These are phyloP conservation scores for Orthonyx spaldingii DNA, from an alignment of 2,113 vertebrate species.

Conservation along the genomic window DNA sequence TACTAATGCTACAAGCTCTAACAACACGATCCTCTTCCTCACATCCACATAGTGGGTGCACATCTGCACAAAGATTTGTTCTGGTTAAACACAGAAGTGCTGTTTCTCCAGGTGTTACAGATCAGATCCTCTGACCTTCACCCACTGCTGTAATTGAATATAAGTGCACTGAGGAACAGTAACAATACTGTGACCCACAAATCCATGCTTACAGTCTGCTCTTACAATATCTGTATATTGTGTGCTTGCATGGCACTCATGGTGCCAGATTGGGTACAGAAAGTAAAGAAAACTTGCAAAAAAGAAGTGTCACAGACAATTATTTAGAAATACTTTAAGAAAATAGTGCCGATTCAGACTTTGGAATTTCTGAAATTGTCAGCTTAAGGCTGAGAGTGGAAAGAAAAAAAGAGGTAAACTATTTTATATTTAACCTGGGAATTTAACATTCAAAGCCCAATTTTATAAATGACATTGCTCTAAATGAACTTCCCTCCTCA, in stretches of 20 bases:
- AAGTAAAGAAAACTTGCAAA: neutral
- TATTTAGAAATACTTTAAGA: neutral
- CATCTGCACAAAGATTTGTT: neutral
- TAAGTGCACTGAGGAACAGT: neutral
- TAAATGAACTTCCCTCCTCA: neutral
- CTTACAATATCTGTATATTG: neutral
- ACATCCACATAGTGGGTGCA: neutral
- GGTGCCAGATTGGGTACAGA: neutral
- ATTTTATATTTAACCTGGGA: constrained; percentile 18
- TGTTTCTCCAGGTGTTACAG: neutral
- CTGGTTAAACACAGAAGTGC: neutral
- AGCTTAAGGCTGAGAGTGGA: neutral
- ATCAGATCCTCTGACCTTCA: neutral
- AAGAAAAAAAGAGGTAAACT: neutral
- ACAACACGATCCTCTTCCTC: neutral
- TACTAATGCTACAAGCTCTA: neutral
- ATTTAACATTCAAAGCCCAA: neutral
- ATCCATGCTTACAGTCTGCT: accelerated
- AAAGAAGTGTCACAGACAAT: neutral
- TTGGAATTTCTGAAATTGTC: neutral
- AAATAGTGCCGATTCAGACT: neutral
- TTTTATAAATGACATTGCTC: neutral
- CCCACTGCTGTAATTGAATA: neutral
- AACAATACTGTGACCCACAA: neutral
- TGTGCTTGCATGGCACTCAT: accelerated